Base-by-base conservation (phyloP, 2,888 invertebrate species). In the Litoditis marina region DNA sequence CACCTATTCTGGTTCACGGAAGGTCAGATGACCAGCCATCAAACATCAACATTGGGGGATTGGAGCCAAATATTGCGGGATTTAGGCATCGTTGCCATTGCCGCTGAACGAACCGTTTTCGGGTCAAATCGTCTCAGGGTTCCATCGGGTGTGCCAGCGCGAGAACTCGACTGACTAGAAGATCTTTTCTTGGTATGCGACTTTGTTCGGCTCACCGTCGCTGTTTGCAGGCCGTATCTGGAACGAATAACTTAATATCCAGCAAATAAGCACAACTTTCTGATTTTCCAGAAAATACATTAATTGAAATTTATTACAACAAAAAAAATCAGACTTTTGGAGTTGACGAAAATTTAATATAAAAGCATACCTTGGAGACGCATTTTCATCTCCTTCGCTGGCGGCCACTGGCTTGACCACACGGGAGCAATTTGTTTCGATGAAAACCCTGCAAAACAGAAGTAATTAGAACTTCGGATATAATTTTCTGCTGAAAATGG, bases 81-180 rank as follows among this genome's bases (percentile, higher is more conserved):
- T n/a, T n/a, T n/a, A n/a, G n/a, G n/a, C n/a, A n/a, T n/a, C n/a
- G n/a, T n/a, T n/a, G n/a, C n/a, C n/a, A n/a, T n/a, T n/a, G n/a
- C 19, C 16, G 47, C 31, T 11, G 32, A 27, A 4, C 57, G 27
- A 6, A 44, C 57, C 1, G 11, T 47, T 16, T 25, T 31, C 3
- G 57, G 57, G 44, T 57, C 49, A 36, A 57, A 57, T 3, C 57
- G 47, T 22, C 27, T 47, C 2, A 28, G 32, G 2, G 25, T 25
- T 7, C 47, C 34, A 30, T 57, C 57, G 19, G 57, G 57, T 11
- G 57, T 57, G 34, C 44, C 27, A 2, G 16, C 47, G 13, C 57
- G 46, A 16, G 34, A 34, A 16, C 47, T 47, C 16, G 54, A 54
- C 36, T 47, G 57, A 30, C 47, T 47, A 22, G 16, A 25, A 2